phyloP scores from a whole-genome alignment of 2,888 invertebrate genomes.

The Coelogynopora nodosa region DNA sequence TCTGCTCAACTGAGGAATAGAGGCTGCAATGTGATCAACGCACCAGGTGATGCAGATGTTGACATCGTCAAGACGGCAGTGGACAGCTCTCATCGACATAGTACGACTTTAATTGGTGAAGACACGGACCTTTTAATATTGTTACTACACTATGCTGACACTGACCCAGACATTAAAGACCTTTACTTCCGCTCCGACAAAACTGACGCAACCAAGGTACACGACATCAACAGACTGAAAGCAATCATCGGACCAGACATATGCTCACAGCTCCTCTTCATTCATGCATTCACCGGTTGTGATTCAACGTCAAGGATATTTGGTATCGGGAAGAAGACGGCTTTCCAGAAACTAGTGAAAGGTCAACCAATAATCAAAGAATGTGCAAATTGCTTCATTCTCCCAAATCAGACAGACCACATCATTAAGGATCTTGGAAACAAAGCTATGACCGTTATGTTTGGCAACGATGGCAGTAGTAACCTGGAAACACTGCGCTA shows the following conservation, averaged over 20 bases:
- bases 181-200: slow-evolving; percentile 8
- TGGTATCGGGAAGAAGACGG: slow-evolving; percentile 43
- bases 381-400: neutral
- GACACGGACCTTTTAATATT: slow-evolving; percentile 46
- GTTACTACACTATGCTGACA: slow-evolving; percentile 32
- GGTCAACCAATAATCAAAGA: neutral
- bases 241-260: neutral
- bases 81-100: neutral
- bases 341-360: slow-evolving; percentile 39
- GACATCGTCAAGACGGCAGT: slow-evolving; percentile 31
- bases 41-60: slow-evolving; percentile 44
- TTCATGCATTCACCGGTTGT: slow-evolving; percentile 45
- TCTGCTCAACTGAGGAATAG: slow-evolving; percentile 38
- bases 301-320: slow-evolving; percentile 44
- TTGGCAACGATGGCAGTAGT: slow-evolving; percentile 27
- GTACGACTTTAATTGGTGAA: slow-evolving; percentile 44
- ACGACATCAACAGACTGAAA: slow-evolving; percentile 30
- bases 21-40: slow-evolving; percentile 44
- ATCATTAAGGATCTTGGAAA: slow-evolving; percentile 29
- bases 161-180: neutral
- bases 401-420: neutral
- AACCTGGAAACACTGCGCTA: slow-evolving; percentile 11
- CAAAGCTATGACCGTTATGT: slow-evolving; percentile 30
- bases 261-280: slow-evolving; percentile 40
- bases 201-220: neutral